These are phyloP conservation scores for Regulus satrapa DNA, from an alignment of 2,113 vertebrate species.

Conservation along the genomic window DNA sequence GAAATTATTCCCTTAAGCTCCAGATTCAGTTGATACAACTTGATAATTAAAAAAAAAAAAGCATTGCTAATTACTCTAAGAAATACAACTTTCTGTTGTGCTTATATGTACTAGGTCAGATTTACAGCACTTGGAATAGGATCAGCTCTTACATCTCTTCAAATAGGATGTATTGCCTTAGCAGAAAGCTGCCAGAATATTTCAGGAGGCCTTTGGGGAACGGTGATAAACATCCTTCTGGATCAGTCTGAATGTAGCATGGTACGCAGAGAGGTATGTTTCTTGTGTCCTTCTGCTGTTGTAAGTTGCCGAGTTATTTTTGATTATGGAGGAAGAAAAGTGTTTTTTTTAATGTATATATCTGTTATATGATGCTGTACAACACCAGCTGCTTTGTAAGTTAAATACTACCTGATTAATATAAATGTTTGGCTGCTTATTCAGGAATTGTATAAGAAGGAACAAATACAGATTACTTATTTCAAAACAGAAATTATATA, in stretches of 20 bases:
- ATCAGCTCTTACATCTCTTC: constrained; percentile 84
- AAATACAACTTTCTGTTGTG: background rate
- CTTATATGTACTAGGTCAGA: constrained; percentile 79
- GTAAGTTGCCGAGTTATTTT: background rate
- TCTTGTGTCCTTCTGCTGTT: background rate
- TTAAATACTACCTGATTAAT: background rate
- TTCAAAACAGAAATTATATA: background rate
- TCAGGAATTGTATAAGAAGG: background rate
- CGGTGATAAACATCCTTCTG: constrained; percentile 89
- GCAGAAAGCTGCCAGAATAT: constrained; percentile 94
- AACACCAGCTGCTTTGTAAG: background rate
- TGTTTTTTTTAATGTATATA: background rate
- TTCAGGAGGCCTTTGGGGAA: constrained; percentile 96
- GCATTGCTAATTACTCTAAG: background rate
- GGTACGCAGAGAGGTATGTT: constrained; percentile 91
- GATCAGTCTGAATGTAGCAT: constrained; percentile 91
- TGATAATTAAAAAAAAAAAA: background rate
- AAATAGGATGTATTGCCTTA: constrained; percentile 84
- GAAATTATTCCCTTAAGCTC: background rate
- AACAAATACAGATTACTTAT: background rate
- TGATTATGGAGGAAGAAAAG: background rate
- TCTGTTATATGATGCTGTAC: background rate
- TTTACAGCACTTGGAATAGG: constrained; percentile 91
- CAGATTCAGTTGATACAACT: background rate
- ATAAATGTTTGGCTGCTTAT: background rate